A percentile compares a stretch with the other conserved stretches of the same genome.
Conservation (phyloP, 1,140 invertebrate species). For the Drosophila parabipectinata region DNA sequence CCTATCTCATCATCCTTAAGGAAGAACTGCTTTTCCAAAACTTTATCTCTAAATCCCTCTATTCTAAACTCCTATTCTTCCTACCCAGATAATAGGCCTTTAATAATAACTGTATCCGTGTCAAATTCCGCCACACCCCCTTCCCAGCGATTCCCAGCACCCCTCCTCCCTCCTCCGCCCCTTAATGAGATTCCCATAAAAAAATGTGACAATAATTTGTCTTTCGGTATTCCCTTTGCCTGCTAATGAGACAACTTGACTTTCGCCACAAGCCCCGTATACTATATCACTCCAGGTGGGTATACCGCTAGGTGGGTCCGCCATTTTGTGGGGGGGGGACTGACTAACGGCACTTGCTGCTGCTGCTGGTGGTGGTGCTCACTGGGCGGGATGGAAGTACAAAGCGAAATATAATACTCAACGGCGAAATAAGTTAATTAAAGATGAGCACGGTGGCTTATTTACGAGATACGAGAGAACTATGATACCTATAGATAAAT, state of each 20-base stretch:
- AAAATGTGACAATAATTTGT: constrained; percentile 48
- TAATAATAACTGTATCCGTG: background rate
- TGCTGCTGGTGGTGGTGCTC: background rate
- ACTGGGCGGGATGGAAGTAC: constrained; percentile 5
- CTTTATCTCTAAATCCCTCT: too few relatives aligned
- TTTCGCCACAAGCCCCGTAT: constrained; percentile 12
- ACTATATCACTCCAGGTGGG: constrained; percentile 8
- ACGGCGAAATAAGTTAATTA: constrained; percentile 59
- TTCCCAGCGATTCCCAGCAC: background rate
- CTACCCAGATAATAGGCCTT: too few relatives aligned
- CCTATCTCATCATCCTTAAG: too few relatives aligned
- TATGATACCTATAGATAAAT: background rate
- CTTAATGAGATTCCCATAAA: constrained; percentile 41
- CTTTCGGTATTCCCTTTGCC: constrained; percentile 23
- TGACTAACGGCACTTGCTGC: constrained; percentile 45
- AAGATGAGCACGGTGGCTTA: constrained; percentile 27
- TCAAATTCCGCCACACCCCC: too few relatives aligned
- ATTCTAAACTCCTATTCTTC: too few relatives aligned
- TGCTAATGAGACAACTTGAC: constrained; percentile 46
- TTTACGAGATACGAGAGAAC: background rate
- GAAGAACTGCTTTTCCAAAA: too few relatives aligned
- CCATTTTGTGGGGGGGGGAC: constrained; percentile 31
- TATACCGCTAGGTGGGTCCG: constrained; percentile 16
- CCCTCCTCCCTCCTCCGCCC: background rate
- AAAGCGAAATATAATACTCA: constrained; percentile 36